Conservation (phyloP, 2,888 invertebrate species). For the Cloeon dipterum region DNA sequence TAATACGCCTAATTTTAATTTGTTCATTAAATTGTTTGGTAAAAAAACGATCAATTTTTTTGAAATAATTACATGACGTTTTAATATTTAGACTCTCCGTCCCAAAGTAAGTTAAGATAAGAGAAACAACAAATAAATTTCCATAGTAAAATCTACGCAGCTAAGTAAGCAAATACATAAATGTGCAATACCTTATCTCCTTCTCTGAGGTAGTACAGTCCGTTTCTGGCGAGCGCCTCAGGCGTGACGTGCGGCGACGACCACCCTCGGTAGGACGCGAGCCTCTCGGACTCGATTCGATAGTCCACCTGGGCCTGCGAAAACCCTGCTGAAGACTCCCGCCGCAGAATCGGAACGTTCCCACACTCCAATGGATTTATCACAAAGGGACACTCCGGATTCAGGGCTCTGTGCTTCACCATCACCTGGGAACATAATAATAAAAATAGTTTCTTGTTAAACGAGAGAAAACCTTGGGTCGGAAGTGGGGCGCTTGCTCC, state of each 20-base stretch:
- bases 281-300: slow-evolving; percentile 30
- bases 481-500: too few relatives aligned
- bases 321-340: neutral
- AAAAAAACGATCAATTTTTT: slow-evolving; percentile 3
- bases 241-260: slow-evolving; percentile 39
- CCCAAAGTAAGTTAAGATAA: too few relatives aligned
- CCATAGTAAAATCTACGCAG: neutral
- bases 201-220: slow-evolving; percentile 58
- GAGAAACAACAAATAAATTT: too few relatives aligned
- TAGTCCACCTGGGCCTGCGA: slow-evolving; percentile 10
- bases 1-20: too few relatives aligned
- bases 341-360: slow-evolving; percentile 30
- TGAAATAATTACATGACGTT: too few relatives aligned
- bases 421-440: slow-evolving; percentile 22
- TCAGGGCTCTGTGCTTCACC: slow-evolving; percentile 36
- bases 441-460: too few relatives aligned
- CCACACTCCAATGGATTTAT: slow-evolving; percentile 37
- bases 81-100: too few relatives aligned
- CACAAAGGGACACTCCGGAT: slow-evolving; percentile 49
- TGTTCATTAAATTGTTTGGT: too few relatives aligned
- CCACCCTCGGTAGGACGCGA: slow-evolving; percentile 53
- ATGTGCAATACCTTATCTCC: slow-evolving; percentile 30
- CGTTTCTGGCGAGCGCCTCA: slow-evolving; percentile 51
- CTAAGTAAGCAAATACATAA: neutral
- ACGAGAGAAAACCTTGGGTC: too few relatives aligned